Evolutionary conservation across 1,140 invertebrate genomes (phyloP).

Genomic region (Chironomus striatipennis): DNA sequence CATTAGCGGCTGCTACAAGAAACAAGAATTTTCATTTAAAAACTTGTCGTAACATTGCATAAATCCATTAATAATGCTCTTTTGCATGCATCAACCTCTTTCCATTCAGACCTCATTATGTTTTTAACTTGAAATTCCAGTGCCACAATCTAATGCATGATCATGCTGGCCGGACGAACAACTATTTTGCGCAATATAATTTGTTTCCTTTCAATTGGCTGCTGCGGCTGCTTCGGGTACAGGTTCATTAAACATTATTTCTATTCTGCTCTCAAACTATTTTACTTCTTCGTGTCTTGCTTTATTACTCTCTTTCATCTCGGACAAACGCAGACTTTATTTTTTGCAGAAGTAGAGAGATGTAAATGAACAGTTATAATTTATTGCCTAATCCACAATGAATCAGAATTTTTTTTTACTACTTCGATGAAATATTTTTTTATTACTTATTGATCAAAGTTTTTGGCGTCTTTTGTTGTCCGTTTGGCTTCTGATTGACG

Average conservation of each 20-base stretch:
- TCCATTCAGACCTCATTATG: background rate
- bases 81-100: background rate
- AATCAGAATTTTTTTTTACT: no score
- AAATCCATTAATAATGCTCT: background rate
- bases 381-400: background rate
- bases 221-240: background rate
- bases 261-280: no score
- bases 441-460: background rate
- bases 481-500: no score
- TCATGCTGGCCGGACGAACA: background rate
- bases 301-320: no score
- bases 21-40: background rate
- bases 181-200: background rate
- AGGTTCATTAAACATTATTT: background rate
- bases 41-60: background rate
- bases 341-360: no score
- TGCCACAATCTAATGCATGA: background rate
- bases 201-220: background rate
- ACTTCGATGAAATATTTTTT: no score
- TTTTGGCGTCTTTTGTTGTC: background rate
- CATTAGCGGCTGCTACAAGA: background rate
- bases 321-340: no score
- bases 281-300: no score
- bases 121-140: background rate
- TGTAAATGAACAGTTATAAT: background rate